Base-by-base conservation (phyloP, 2,797 vertebrate genomes). In the Stomatorhinus walkeri region DNA sequence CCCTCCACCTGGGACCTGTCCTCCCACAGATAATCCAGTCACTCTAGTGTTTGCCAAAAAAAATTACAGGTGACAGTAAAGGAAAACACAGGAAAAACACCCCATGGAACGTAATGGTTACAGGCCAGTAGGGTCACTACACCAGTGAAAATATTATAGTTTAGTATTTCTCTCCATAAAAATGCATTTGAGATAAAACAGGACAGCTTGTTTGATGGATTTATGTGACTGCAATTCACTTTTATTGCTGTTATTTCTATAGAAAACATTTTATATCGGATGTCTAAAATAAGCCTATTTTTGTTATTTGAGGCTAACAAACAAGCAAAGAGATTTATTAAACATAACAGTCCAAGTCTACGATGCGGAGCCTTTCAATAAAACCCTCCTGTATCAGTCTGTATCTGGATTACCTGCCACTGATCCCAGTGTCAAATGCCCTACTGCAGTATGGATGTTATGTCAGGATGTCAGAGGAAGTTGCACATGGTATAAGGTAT, bases 401-500 rank as follows among this genome's bases (percentile, higher is more conserved):
- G 1, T 8, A 16, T 16, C 46, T 2, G 28, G n/a, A 16, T 22
- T 3, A 16, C 1, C 22, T 14, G 48, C 9, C 12, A 0, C 3
- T 72, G 40, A 51, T 36, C 76, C 28, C 43, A 0, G 0, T 0
- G 0, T 95, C 1, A 0, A 0, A 0, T 95, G 95, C 90, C 92
- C 93, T 0, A 46, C 90, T 16, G 16, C 0, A 28, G 5, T 51
- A 10, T 0, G 0, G 0, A 0, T 0, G 0, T 68, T 72, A 1
- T 94, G 93, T 87, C 0, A 0, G 0, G 0, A 0, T 0, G 22
- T 89, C 0, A 4, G 9, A 0, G 93, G 91, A 61, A 68, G 0
- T 0, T 3, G 92, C 32, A 91, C 72, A 87, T 96, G 95, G 95
- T 91, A 91, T 85, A 95, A 93, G 94, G 95, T 95, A 91, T 0